Conservation (phyloP, 2,113 vertebrate genomes). For the Aegithalos caudatus region DNA sequence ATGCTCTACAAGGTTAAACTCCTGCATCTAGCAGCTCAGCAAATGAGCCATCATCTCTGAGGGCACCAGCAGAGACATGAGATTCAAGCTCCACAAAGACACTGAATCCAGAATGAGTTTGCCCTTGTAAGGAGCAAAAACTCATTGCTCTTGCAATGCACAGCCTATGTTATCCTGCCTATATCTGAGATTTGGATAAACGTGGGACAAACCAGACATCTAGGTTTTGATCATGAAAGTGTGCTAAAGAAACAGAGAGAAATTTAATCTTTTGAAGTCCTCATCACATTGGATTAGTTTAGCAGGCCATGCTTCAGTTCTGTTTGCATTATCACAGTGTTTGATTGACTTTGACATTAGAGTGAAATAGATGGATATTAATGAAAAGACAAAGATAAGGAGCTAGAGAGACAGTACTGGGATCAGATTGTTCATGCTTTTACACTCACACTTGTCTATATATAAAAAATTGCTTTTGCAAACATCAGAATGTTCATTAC, state of each 20-base stretch:
- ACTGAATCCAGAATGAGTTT: neutral
- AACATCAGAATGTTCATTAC: conserved; percentile 67
- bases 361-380: conserved; percentile 1
- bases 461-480: conserved; percentile 53
- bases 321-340: neutral
- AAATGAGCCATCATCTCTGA: neutral
- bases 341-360: conserved; percentile 16
- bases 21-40: neutral
- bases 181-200: neutral
- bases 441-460: conserved; percentile 44
- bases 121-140: neutral
- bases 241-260: neutral
- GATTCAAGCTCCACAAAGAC: neutral
- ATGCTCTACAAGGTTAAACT: neutral
- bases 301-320: neutral
- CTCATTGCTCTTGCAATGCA: neutral
- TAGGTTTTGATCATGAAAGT: neutral
- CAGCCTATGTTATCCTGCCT: neutral
- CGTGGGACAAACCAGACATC: neutral
- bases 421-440: neutral
- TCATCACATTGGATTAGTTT: neutral
- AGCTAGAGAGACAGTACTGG: neutral
- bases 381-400: neutral
- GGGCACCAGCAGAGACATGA: neutral
- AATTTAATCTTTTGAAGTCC: conserved; percentile 12